Evolutionary conservation across 2,113 vertebrate species (phyloP), one percentile per base, ranked within the genome.

Genomic region (Euleptes europaea): DNA sequence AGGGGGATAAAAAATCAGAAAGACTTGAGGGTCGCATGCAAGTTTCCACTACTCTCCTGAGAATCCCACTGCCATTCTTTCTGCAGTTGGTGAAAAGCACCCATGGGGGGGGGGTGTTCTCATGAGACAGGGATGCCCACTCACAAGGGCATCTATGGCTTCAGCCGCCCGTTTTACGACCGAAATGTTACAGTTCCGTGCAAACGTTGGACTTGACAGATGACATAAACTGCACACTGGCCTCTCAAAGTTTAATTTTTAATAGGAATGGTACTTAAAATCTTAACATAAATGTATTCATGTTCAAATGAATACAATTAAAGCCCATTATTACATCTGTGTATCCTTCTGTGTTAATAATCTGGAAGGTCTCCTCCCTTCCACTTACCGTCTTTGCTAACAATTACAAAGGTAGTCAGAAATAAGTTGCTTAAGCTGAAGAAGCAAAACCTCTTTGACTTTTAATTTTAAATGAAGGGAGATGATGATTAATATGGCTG

Each of bases 251-350:
- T 94, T 94, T 94, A 93, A 95, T 93, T 94, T 93, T 94, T 94
- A 94, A 95, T 94, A 91, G 84, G 77, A 94, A 47, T 81, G 89
- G 89, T 92, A 93, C 88, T 93, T 92, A 92, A n/a, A 88, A 94
- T 84, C 88, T 91, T 91, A 92, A 85, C 93, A 94, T 93, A 92
- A 94, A 92, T 92, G 87, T 90, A 94, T 94, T 94, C 89, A 94
- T 94, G 91, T 88, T 90, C 89, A 92, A 94, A 92, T 88, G 89
- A 93, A 91, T 85, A 93, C 92, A 95, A 92, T 93, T 94, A 90
- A 91, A 92, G 65, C 85, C 78, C 78, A 88, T 80, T 78, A 66
- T 79, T 84, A 75, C 89, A 86, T 91, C 89, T 81, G 83, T 90
- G 0, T 91, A 90, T 90, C 92, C 78, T 88, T 83, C 86, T 75